Base-by-base conservation (phyloP, 2,888 invertebrate species). In the Sarcophaga variegata region DNA sequence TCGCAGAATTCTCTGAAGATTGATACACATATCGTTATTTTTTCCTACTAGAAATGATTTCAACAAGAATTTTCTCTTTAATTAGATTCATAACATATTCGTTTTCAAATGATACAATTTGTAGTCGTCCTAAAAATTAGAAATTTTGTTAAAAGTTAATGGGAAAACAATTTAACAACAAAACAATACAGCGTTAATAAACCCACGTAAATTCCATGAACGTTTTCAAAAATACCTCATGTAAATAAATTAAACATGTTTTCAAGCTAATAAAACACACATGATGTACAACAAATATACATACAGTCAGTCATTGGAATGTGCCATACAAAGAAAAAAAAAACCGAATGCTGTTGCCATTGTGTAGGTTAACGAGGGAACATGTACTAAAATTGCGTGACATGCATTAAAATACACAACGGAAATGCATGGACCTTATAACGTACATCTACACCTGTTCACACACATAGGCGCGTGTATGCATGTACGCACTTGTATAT, bases 141-240 rank as follows among this genome's bases (percentile, higher is more conserved):
- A 82, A 20, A 59, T 76, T 70, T 45, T 22, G 12, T 45, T 1
- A 3, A 49, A 69, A 81, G 37, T 37, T 64, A 45, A 37, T 54
- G 1, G 62, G 62, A 11, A 2, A 60, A 20, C 20, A 66, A 66
- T 72, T 66, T 76, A 70, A 47, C 70, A 75, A 17, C 22, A 20
- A 70, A 70, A 71, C 37, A 75, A 75, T 80, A 71, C 47, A 5
- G 60, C 74, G 20, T 78, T 75, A 71, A 75, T 79, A 66, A 82
- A 66, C 70, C 74, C 70, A 79, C 74, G 37, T 79, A 85, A 85
- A 85, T 79, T 82, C 78, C 75, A 66, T 85, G 71, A 82, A 85
- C 64, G 25, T 82, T 85, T 60, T 67, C 12, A 20, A 71, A 82
- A 85, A 79, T 71, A 60, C 70, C 70, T 79, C 70, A 20, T 85